Evolutionary conservation across 2,113 vertebrate genomes (phyloP), one percentile per base, ranked within the genome.

Genomic region (Nansenia antarctica): DNA sequence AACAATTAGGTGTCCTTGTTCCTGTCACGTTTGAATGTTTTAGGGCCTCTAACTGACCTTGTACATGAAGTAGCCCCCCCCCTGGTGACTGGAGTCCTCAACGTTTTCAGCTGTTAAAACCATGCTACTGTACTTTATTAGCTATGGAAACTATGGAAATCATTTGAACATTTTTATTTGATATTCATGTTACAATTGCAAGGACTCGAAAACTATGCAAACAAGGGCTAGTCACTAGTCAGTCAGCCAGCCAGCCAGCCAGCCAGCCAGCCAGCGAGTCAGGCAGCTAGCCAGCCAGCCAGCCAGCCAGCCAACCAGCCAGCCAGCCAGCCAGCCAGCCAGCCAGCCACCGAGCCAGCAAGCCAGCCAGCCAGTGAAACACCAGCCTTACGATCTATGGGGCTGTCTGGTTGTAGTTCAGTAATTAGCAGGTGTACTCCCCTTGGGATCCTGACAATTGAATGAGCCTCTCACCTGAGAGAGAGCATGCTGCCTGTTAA

Each of bases 401-500:
- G n/a, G 6, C 47, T 52, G 49, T 24, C n/a, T 52, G 49, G 9
- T 55, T 24, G 53, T 26, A 22, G 22, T 55, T 55, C 11, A 55
- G 22, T 55, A 55, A 55, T 55, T 55, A 85, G 81, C 80, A 86
- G 83, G 70, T 74, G 59, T 63, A 74, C 64, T 62, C 78, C 9
- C 76, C 59, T 74, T 27, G 86, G 88, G 86, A 87, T 67, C 45
- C 69, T 70, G 76, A 83, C 74, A 77, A 89, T 86, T 86, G 80
- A 90, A 88, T 83, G 68, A 80, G 75, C 12, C 53, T 27, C 57
- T 59, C 57, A 59, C 57, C 57, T 90, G 88, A 88, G 90, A 88
- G 86, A 62, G n/a, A 55, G 54, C 59, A 2, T 9, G 71, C 74
- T 31, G 57, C 30, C 57, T 62, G 75, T 89, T 89, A 86, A 57